phyloP scores from a whole-genome alignment of 2,888 invertebrate species.

The Polydrusus pterygomalis region DNA sequence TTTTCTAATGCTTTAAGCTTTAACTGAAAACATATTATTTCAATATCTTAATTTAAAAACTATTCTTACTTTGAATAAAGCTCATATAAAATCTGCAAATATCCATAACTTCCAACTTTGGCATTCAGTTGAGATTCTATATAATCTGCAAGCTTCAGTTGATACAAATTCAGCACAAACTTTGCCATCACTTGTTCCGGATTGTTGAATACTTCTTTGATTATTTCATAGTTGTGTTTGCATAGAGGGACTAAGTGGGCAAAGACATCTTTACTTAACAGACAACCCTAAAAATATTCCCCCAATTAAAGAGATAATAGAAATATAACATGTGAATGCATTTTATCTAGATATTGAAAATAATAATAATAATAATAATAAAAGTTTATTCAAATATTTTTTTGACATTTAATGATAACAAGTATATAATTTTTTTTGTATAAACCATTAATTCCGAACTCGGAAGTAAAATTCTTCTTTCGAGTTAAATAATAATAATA shows the following conservation, averaged over 20 bases:
- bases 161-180: conserved; percentile 96
- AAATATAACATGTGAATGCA: too few species aligned
- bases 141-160: conserved; percentile 90
- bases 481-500: too few species aligned
- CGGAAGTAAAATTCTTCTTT: too few species aligned
- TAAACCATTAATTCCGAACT: too few species aligned
- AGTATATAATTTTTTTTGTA: too few species aligned
- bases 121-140: conserved; percentile 88
- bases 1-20: not conserved
- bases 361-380: too few species aligned
- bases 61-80: conserved; percentile 88
- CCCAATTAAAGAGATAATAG: not conserved
- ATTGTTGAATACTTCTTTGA: conserved; percentile 93
- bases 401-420: too few species aligned
- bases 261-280: conserved; percentile 92
- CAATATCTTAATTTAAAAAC: not conserved
- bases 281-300: conserved; percentile 84
- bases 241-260: conserved; percentile 92
- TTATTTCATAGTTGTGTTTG: conserved; percentile 87
- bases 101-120: conserved; percentile 89
- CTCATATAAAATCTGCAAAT: conserved; percentile 91
- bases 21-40: too few species aligned
- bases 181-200: conserved; percentile 98
- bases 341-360: too few species aligned
- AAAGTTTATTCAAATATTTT: too few species aligned